Evolutionary conservation across 2,888 invertebrate genomes (phyloP), one percentile per base, ranked within the genome.

Genomic region (Drosophila testacea): DNA sequence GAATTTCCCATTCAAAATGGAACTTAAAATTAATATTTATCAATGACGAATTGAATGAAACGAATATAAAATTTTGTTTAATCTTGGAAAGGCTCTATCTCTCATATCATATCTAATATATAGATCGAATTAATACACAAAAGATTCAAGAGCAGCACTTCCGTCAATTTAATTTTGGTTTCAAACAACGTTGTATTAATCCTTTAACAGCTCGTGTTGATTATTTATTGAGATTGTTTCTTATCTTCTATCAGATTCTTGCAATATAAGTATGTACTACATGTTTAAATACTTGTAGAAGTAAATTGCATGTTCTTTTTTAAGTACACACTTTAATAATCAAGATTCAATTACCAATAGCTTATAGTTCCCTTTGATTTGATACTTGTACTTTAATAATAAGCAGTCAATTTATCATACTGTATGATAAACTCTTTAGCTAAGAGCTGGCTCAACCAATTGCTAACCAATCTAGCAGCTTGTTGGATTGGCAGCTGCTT

Each of bases 341-440:
- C 76, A 62, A 56, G 66, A 62, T 75, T 71, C 66, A 71, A 75
- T 75, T 75, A 71, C n/a, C 39, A 39, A 55, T 60, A 59, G 59
- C 46, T 67, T 48, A 30, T 41, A 44, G 57, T 32, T 30, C 42
- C 16, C 11, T 32, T 69, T 48, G 47, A 48, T 57, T 68, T 62
- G 57, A 57, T 47, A 68, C 34, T 34, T 11, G 34, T 7, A 27
- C 16, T 62, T 62, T 7, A 32, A 27, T n/a, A 32, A 54, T 51
- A 48, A 47, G 22, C 10, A 10, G 22, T 27, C 27, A 6, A 27
- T 46, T 46, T 36, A 56, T 44, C 52, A 51, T 13, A 22, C 3
- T 22, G 22, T 22, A 42, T 16, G 42, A 44, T 41, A 54, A 39
- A 55, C 32, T 13, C 10, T 13, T 36, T 13, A 10, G 39, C 39